Percentiles rank a stretch among this genome's conserved stretches.
These are phyloP conservation scores for Ichneumoninae sp. DNA, from an alignment of 2,888 invertebrate species.

Conservation along the genomic window DNA sequence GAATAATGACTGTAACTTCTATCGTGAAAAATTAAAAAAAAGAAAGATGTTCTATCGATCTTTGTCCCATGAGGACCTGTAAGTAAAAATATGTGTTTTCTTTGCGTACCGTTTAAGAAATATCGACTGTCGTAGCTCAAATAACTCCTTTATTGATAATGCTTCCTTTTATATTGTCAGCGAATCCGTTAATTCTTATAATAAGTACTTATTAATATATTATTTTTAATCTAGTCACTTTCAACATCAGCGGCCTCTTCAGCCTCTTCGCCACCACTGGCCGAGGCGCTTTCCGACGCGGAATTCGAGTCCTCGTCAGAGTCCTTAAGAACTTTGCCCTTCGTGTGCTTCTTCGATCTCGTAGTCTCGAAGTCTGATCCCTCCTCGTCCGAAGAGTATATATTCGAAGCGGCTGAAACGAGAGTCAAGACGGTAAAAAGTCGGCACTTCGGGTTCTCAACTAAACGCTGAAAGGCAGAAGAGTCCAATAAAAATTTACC, in stretches of 20 bases:
- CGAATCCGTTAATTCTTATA: not conserved
- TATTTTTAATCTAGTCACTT: constrained; percentile 73
- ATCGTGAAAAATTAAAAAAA: constrained; percentile 59
- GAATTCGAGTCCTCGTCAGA: constrained; percentile 88
- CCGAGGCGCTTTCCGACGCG: constrained; percentile 83
- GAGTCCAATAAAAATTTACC: constrained; percentile 15
- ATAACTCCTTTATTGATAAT: constrained; percentile 40
- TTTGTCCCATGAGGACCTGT: constrained; percentile 33
- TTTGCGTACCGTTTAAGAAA: constrained; percentile 13
- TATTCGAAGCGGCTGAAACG: constrained; percentile 87
- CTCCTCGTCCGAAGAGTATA: constrained; percentile 95
- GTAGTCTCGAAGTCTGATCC: constrained; percentile 93
- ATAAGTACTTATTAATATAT: not conserved
- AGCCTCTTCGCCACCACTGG: constrained; percentile 80
- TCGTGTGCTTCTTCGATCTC: constrained; percentile 89
- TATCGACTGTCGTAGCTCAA: not conserved
- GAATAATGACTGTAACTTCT: constrained; percentile 71
- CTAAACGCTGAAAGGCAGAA: constrained; percentile 1
- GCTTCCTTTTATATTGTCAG: not conserved
- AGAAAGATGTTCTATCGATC: constrained; percentile 65
- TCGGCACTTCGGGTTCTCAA: not conserved
- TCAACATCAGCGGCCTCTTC: constrained; percentile 79
- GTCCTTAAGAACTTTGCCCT: constrained; percentile 92
- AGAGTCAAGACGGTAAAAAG: constrained; percentile 18
- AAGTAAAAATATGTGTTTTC: constrained; percentile 36